A percentile compares a stretch with the other conserved stretches of the same genome.
Conservation (phyloP, 2,797 vertebrate genomes). For the Parambassis ranga region DNA sequence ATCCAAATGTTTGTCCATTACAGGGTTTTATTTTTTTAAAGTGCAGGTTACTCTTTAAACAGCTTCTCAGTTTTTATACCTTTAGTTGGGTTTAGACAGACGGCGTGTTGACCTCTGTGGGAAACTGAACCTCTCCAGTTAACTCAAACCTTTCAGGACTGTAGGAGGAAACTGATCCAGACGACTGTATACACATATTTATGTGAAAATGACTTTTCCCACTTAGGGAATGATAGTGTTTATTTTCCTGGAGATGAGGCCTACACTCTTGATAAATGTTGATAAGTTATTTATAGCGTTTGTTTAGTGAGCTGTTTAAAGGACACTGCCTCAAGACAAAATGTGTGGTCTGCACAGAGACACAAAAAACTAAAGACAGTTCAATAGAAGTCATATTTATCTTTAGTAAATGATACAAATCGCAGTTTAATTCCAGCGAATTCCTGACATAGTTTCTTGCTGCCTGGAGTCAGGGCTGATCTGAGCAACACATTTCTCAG, state of each 20-base stretch:
- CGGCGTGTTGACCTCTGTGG: no score
- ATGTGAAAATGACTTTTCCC: neutral
- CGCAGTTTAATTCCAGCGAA: constrained; percentile 1
- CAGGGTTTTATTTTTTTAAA: no score
- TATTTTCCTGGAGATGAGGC: constrained; percentile 6
- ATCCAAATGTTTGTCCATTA: no score
- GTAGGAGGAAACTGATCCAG: neutral
- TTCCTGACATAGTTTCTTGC: constrained; percentile 38
- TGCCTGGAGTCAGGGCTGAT: constrained; percentile 1
- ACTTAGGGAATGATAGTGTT: neutral
- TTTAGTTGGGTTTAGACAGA: no score
- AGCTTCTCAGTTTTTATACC: no score
- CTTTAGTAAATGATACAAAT: neutral
- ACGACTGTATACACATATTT: neutral
- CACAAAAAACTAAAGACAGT: neutral
- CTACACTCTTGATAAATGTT: constrained; percentile 7
- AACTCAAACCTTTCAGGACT: neutral
- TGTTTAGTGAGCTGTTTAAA: constrained; percentile 30
- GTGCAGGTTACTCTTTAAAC: no score
- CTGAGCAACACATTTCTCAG: constrained; percentile 22
- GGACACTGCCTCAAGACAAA: neutral
- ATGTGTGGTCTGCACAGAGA: constrained; percentile 3
- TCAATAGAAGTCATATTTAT: neutral
- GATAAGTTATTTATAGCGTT: constrained; percentile 7
- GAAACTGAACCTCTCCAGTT: no score